Conservation (phyloP, 2,113 vertebrate species). For the Phainopepla nitens region DNA sequence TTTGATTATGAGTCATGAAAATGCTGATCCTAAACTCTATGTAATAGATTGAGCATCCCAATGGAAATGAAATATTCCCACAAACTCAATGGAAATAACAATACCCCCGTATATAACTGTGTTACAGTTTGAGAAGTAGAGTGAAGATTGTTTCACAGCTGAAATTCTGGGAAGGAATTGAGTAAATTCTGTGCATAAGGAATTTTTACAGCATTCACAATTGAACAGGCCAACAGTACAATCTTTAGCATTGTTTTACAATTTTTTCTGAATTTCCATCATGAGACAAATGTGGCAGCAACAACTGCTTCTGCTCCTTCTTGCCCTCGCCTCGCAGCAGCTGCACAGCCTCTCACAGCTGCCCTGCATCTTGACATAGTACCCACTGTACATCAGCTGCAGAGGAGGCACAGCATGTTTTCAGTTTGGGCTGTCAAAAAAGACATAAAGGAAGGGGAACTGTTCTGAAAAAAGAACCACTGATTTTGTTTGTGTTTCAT, state of each 20-base stretch:
- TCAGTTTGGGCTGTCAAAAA: slow-evolving; percentile 35
- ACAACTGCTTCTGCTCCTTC: not conserved
- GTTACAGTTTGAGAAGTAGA: not conserved
- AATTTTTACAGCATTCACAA: not conserved
- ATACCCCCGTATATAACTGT: not conserved
- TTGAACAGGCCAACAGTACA: not conserved
- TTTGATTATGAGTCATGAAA: not conserved
- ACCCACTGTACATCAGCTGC: not conserved
- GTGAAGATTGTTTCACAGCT: not conserved
- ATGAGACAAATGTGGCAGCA: not conserved
- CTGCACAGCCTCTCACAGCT: not conserved
- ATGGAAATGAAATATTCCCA: not conserved
- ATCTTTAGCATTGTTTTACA: not conserved
- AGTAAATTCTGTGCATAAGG: not conserved
- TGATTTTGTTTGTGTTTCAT: not conserved
- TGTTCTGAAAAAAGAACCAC: not conserved
- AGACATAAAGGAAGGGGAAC: not conserved
- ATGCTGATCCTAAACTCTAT: not conserved
- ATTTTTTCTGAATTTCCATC: not conserved
- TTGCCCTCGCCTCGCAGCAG: not conserved
- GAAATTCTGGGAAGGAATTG: not conserved
- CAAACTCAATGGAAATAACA: not conserved
- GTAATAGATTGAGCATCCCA: not conserved
- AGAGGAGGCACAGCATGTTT: not conserved
- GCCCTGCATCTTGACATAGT: not conserved